These are phyloP conservation scores for Scatophagus argus DNA, from an alignment of 2,113 vertebrate species.

Conservation along the genomic window DNA sequence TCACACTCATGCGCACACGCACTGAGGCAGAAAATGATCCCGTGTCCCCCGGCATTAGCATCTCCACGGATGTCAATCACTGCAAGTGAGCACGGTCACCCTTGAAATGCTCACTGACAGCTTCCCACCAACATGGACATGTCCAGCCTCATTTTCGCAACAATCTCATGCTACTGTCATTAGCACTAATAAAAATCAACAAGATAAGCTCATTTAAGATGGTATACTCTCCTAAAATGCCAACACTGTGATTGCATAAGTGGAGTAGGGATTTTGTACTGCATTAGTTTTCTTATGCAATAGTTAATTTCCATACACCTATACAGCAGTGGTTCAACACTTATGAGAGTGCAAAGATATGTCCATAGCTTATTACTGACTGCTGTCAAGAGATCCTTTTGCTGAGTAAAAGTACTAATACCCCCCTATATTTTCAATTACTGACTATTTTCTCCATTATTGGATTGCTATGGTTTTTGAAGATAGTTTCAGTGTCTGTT, in stretches of 20 bases:
- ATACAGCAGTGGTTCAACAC: too few relatives aligned
- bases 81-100: constrained; percentile 7
- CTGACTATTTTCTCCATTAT: too few relatives aligned
- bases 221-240: background rate
- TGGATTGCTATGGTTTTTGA: too few relatives aligned
- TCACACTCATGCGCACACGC: background rate
- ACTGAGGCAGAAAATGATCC: constrained; percentile 34
- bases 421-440: too few relatives aligned
- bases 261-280: background rate
- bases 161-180: constrained; percentile 15
- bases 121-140: constrained; percentile 28
- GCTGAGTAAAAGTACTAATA: too few relatives aligned
- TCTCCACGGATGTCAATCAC: constrained; percentile 41
- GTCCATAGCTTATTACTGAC: too few relatives aligned
- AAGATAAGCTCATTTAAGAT: constrained; percentile 14
- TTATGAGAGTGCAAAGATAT: too few relatives aligned
- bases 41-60: constrained; percentile 44
- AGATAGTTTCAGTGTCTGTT: too few relatives aligned
- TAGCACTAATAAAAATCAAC: constrained; percentile 45
- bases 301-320: background rate
- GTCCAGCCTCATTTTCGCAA: constrained; percentile 17
- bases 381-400: too few relatives aligned
- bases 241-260: background rate
- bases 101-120: constrained; percentile 36
- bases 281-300: background rate